These are phyloP conservation scores for Fragum sueziense DNA, from an alignment of 2,888 invertebrate species.

Conservation along the genomic window DNA sequence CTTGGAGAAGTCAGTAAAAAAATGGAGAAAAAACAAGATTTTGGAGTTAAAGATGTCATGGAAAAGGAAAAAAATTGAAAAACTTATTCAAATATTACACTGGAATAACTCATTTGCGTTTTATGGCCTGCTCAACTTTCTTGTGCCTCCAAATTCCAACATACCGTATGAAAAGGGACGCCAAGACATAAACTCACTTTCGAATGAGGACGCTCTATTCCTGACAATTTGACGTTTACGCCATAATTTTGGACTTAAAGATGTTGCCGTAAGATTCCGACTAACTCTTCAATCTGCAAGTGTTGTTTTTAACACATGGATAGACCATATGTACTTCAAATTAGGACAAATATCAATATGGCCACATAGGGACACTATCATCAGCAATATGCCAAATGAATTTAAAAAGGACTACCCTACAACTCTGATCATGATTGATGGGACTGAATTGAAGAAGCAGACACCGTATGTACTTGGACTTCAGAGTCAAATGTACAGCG, in stretches of 20 bases:
- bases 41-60: not conserved
- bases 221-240: conserved; percentile 19
- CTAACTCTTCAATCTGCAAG: conserved; percentile 15
- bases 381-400: conserved; percentile 45
- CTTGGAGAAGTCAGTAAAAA: no score
- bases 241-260: conserved; percentile 36
- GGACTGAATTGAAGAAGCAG: conserved; percentile 45
- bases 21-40: not conserved
- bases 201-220: conserved; percentile 20
- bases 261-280: conserved; percentile 25
- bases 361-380: conserved; percentile 44
- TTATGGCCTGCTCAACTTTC: not conserved
- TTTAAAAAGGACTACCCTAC: conserved; percentile 45
- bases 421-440: conserved; percentile 42
- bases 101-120: conserved; percentile 11
- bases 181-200: conserved; percentile 10
- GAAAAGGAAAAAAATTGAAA: conserved; percentile 4
- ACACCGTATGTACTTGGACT: conserved; percentile 25
- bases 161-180: not conserved
- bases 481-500: conserved; percentile 43
- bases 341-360: conserved; percentile 33
- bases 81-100: conserved; percentile 19
- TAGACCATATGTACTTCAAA: conserved; percentile 33
- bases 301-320: conserved; percentile 33
- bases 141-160: not conserved